A percentile compares a stretch with the other conserved stretches of the same genome.
These are phyloP conservation scores for Maniola jurtina DNA, from an alignment of 1,140 invertebrate species.

Conservation along the genomic window DNA sequence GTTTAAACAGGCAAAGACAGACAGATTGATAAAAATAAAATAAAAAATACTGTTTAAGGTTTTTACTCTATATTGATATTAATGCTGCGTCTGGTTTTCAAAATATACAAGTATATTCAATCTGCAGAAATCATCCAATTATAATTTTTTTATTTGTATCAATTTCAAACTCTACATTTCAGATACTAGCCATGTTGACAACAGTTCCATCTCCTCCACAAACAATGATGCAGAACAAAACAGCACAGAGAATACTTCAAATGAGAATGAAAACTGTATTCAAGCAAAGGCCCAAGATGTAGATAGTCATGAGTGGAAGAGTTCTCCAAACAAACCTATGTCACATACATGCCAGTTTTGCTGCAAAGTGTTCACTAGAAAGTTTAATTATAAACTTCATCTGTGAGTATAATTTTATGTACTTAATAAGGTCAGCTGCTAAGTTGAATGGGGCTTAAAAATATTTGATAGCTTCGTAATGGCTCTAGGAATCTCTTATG, in stretches of 20 bases:
- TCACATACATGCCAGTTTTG: conserved; percentile 36
- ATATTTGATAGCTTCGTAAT: no score
- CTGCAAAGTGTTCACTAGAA: conserved; percentile 43
- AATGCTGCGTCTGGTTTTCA: no score
- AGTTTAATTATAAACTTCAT: conserved; percentile 47
- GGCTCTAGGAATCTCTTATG: no score
- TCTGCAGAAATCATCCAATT: no score
- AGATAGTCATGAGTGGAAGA: not conserved
- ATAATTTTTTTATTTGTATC: no score
- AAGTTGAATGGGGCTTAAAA: no score
- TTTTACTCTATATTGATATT: no score
- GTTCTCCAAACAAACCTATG: conserved; percentile 25
- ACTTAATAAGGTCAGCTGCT: no score
- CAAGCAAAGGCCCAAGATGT: not conserved
- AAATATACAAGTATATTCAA: no score
- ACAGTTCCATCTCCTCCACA: not conserved
- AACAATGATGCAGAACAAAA: not conserved
- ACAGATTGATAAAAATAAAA: no score
- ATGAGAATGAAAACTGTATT: not conserved
- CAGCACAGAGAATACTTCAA: not conserved
- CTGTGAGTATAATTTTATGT: conserved; percentile 38
- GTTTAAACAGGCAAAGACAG: no score
- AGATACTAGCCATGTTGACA: not conserved
- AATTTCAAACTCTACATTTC: not conserved
- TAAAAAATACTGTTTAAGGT: no score